These are phyloP conservation scores for Rhyzopertha dominica DNA, from an alignment of 1,140 invertebrate genomes.

Conservation along the genomic window DNA sequence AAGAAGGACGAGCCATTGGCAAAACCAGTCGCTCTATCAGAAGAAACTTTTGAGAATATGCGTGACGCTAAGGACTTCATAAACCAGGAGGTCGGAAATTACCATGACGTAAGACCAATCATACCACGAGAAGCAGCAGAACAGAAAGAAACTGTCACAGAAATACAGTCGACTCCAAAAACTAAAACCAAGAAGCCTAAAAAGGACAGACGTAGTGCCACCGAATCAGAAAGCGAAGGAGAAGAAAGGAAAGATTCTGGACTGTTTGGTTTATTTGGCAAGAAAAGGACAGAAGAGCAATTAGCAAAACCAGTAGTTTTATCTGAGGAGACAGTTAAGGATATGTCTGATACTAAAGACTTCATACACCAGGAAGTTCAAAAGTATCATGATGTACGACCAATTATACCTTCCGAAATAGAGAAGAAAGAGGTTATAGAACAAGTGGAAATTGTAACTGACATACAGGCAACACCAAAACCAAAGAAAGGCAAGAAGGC, in stretches of 20 bases:
- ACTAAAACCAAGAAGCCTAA: neutral
- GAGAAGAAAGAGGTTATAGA: slow-evolving; percentile 12
- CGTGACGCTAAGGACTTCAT: slow-evolving; percentile 25
- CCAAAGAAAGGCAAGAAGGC: too few relatives aligned
- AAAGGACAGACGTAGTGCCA: neutral
- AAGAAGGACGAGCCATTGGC: slow-evolving; percentile 9
- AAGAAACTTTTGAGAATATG: slow-evolving; percentile 27
- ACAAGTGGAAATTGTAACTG: neutral
- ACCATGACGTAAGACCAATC: slow-evolving; percentile 23
- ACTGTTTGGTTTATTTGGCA: slow-evolving; percentile 2
- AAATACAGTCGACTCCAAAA: slow-evolving; percentile 3
- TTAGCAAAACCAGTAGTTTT: too few relatives aligned
- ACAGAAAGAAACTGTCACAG: neutral
- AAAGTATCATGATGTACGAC: slow-evolving; percentile 21
- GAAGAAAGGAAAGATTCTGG: slow-evolving; percentile 7
- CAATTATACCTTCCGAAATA: slow-evolving; percentile 16
- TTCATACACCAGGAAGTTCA: slow-evolving; percentile 19
- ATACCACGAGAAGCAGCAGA: neutral
- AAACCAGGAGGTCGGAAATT: slow-evolving; percentile 26
- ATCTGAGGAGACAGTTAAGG: slow-evolving; percentile 14
- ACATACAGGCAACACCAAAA: neutral
- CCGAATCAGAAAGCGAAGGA: neutral
- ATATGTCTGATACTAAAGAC: slow-evolving; percentile 9
- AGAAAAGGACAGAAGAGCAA: slow-evolving; percentile 2
- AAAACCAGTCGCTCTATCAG: slow-evolving; percentile 18